A percentile compares a stretch with the other conserved stretches of the same genome.
These are phyloP conservation scores for Hipparchia sbordonii DNA, from an alignment of 2,888 invertebrate species.

Conservation along the genomic window DNA sequence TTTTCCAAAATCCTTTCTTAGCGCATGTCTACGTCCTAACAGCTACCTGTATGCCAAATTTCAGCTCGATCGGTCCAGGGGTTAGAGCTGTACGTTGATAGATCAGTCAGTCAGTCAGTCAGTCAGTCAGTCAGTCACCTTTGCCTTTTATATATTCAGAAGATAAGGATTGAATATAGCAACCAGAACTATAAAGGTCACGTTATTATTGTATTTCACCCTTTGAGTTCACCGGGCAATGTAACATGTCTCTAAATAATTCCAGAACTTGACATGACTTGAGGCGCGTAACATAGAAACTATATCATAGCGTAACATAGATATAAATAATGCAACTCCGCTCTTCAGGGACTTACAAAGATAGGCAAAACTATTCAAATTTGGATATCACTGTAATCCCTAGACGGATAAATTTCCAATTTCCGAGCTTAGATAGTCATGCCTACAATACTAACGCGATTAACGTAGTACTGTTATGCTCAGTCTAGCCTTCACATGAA, in stretches of 20 bases:
- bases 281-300: not conserved
- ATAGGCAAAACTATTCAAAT: not conserved
- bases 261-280: not conserved
- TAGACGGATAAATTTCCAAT: not conserved
- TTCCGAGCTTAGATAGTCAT: not conserved
- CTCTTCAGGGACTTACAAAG: conserved; percentile 1
- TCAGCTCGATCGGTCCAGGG: no score
- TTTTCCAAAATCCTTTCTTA: no score
- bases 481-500: not conserved
- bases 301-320: not conserved
- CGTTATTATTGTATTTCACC: no score
- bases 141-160: no score
- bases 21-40: no score
- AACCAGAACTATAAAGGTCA: no score
- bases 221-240: not conserved
- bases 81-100: no score
- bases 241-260: not conserved
- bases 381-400: not conserved
- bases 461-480: not conserved
- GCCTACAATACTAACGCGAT: not conserved
- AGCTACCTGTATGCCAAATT: no score
- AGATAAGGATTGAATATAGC: no score
- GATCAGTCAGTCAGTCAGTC: no score
- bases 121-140: no score
- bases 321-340: not conserved